Base-by-base conservation (phyloP, 1,140 invertebrate species). In the Macrostomum lignano region DNA sequence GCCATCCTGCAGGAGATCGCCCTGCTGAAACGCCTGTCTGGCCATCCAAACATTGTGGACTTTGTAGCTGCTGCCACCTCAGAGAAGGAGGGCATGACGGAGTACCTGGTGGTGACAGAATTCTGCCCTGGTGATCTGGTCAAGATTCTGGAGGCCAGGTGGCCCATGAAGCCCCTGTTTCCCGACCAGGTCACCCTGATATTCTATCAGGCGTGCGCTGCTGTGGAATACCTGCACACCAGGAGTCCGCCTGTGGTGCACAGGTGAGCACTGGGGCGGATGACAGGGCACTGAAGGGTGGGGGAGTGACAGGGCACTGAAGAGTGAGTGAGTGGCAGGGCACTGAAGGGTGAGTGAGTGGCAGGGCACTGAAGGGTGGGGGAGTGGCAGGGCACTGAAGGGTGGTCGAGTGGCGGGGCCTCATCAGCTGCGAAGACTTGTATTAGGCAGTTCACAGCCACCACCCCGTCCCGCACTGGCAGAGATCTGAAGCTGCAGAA, bases 231-330 rank as follows among this genome's bases (percentile, higher is more conserved):
- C 51, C 11, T 94, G 73, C 86, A 94, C 50, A 67, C 60, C 30
- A 77, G 82, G 55, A 63, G 66, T 28, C 74, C 78, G 7, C 73
- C 81, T 2, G 72, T 93, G 36, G 69, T 75, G 25, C 84, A 94
- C 60, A 62, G 82, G 45, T n/a, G n/a, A n/a, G 86, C 94, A 64
- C 68, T 91, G 40, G 9, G n/a, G n/a, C n/a, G 9, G n/a, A 24
- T 28, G 19, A 28, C 26, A 28, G 5, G 15, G 15, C 19, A 5
- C 3, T 5, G 9, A 28, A 15, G 3, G 9, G 4, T 28, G 7
- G 26, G 23, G 9, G 13, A 24, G 9, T 24, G 13, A n/a, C 23
- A 24, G 13, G 9, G 86, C 94, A 64, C 68, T 91, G 40, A 82
- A 9, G 31, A 38, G 7, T 30, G 7, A 7, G 21, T 30, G 9